A percentile compares a stretch with the other conserved stretches of the same genome.
These are phyloP conservation scores for Pantherophis alleghaniensis DNA, from an alignment of 2,797 vertebrate genomes.

Conservation along the genomic window DNA sequence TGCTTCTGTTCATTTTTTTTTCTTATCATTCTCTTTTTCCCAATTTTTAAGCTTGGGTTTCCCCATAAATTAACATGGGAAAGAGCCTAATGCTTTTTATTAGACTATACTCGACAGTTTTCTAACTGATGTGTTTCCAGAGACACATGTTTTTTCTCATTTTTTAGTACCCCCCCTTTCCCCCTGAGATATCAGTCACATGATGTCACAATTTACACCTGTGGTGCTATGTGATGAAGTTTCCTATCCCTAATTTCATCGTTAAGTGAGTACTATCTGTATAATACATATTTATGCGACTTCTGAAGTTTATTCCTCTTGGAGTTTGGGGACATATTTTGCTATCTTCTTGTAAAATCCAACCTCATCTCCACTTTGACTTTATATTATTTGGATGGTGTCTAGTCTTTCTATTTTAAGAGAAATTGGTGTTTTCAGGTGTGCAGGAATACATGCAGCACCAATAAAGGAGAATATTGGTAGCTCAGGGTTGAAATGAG, in stretches of 20 bases:
- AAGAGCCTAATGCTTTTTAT: background rate
- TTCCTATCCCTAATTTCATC: background rate
- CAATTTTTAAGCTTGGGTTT: background rate
- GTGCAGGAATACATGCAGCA: background rate
- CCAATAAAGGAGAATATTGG: background rate
- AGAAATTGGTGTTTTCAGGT: background rate
- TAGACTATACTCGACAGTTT: background rate
- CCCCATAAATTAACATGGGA: background rate
- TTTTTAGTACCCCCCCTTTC: background rate
- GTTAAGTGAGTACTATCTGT: background rate
- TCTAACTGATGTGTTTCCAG: background rate
- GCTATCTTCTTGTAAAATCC: background rate
- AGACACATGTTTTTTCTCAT: background rate
- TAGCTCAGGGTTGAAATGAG: background rate
- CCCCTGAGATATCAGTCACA: no score
- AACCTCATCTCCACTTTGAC: background rate
- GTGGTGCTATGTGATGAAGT: background rate
- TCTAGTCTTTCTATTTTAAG: background rate
- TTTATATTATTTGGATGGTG: background rate
- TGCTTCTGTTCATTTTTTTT: background rate
- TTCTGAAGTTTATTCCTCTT: background rate
- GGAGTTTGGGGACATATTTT: background rate
- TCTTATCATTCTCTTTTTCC: background rate
- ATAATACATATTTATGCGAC: background rate
- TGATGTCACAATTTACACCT: background rate